Base-by-base conservation (phyloP, 2,888 invertebrate genomes). In the Drosophila atripex region DNA sequence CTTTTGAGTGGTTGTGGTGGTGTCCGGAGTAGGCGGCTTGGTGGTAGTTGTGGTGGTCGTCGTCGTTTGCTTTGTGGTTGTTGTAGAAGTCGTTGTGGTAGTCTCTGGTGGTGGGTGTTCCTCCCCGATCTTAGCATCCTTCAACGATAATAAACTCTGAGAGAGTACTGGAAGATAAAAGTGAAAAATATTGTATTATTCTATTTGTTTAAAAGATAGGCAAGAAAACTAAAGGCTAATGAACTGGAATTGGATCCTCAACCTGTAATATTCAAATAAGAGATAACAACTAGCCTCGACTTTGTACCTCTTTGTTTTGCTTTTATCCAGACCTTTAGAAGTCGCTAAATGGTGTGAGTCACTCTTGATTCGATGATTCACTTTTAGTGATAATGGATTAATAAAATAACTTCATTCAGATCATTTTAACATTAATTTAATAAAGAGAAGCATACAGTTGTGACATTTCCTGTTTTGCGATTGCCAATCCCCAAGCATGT, bases 11-110 rank as follows among this genome's bases (percentile, higher is more conserved):
- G 71, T 57, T 5, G 65, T 51, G 1, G 59, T 54, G 35, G 54
- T 41, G 28, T 39, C 41, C 11, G 71, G 86, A 39, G 85, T 80
- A 18, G 91, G 75, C 18, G 90, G 35, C 35, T 35, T n/a, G 6
- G 2, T 35, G 7, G 35, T 25, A 1, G 65, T 72, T 0, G 59
- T 18, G 3, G 49, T 75, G 2, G 57, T 72, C 7, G 71, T 59
- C 14, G 71, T 56, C 11, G 76, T 58, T 12, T 49, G 46, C 32
- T 51, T 63, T 28, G 73, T 18, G 30, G 51, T 69, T 39, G 18
- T 30, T 8, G 43, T 64, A 2, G 16, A 18, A 18, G 61, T 39
- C 3, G 64, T 41, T 1, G 51, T 64, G 25, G 55, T 56, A 21
- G 41, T 18, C 2, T 21, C 18, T 43, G 18, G 12, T 11, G 8